Evolutionary conservation across 2,888 invertebrate species (phyloP), one percentile per base, ranked within the genome.

Genomic region (Trisateles emortualis): DNA sequence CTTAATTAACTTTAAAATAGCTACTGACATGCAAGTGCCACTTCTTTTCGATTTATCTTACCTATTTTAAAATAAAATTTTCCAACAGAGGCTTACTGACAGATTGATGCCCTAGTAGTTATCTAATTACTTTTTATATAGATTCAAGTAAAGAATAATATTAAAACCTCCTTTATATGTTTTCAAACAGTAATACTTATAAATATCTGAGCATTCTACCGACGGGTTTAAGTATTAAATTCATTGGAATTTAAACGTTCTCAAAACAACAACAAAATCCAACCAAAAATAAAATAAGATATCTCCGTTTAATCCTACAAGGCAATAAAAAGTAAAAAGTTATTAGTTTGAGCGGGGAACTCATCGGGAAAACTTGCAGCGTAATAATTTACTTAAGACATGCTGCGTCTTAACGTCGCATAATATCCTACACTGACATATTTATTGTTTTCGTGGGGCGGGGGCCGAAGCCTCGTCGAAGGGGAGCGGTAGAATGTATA

Each of bases 401-500:
- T 67, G 59, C 51, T 75, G 60, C 73, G 82, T 82, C 85, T 85
- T 81, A 83, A 76, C 83, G 79, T 82, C 84, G 78, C 87, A 88
- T 90, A 87, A 91, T 91, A 90, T 88, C 87, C 86, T 79, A 78
- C 83, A 80, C 87, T 91, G 92, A 91, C 92, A 92, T 90, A 92
- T 92, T 92, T 92, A 92, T 92, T 88, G 90, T 90, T 86, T 83
- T 71, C 61, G 65, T 76, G 81, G 88, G 90, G 82, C 78, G 83
- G 81, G 84, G 86, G 84, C 74, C 69, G 79, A 22, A 22, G 22
- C 60, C 65, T 70, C 71, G 43, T 11, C 53, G 68, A 70, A 70
- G 74, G 71, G 71, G 71, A 64, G 50, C 53, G 53, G 44, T 35
- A 8, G 36, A 13, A 6, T 48, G 42, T 33, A 36, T 36, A 33